phyloP scores from a whole-genome alignment of 1,140 invertebrate genomes.

The Mylabris phalerata region DNA sequence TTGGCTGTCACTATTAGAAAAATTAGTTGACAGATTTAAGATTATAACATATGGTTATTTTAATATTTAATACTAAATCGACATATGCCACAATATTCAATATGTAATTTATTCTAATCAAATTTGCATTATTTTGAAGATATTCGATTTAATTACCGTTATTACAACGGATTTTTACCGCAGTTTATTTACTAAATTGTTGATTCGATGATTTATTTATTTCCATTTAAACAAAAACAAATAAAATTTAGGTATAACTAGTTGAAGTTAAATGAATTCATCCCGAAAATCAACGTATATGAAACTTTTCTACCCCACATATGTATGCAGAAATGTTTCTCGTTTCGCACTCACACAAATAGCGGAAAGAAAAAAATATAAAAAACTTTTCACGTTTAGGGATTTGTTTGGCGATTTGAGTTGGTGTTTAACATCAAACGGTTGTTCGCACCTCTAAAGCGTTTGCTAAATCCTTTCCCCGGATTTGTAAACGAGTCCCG shows the following conservation, averaged over 20 bases:
- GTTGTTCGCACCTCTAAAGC: slow-evolving; percentile 17
- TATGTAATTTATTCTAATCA: slow-evolving; percentile 11
- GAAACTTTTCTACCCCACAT: slow-evolving; percentile 12
- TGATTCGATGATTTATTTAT: no score
- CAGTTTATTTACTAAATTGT: no score
- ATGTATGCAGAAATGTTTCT: no score
- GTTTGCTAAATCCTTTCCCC: slow-evolving; percentile 24
- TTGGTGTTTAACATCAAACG: slow-evolving; percentile 25
- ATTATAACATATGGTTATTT: slow-evolving; percentile 10
- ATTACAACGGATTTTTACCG: not conserved
- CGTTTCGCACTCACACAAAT: not conserved
- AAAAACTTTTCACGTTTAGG: slow-evolving; percentile 1
- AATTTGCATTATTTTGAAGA: slow-evolving; percentile 7
- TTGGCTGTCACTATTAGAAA: slow-evolving; percentile 1
- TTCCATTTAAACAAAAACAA: no score
- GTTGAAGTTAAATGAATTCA: no score
- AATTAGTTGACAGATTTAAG: slow-evolving; percentile 14
- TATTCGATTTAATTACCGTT: not conserved
- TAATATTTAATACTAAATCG: slow-evolving; percentile 12
- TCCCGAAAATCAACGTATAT: slow-evolving; percentile 20
- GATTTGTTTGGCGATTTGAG: slow-evolving; percentile 24
- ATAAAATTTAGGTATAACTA: no score
- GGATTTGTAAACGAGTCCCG: slow-evolving; percentile 30
- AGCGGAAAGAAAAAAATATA: slow-evolving; percentile 18
- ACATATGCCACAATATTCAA: slow-evolving; percentile 13